phyloP scores from a whole-genome alignment of 2,797 vertebrate genomes.

The Alauda arvensis region DNA sequence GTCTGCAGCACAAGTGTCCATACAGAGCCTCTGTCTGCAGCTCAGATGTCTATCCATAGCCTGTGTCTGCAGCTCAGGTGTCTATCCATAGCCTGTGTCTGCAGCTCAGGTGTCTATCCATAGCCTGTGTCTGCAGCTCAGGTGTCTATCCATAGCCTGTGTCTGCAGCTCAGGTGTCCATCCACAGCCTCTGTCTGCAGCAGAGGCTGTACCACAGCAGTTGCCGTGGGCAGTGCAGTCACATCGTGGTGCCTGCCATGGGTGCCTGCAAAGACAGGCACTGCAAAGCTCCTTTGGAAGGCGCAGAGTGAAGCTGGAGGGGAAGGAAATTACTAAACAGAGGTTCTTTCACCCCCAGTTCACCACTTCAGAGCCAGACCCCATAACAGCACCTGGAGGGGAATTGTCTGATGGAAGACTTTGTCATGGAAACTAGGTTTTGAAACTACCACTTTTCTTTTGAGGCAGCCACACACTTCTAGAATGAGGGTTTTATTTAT shows the following conservation, averaged over 20 bases:
- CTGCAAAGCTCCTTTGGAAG: not conserved
- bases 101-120: not conserved
- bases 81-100: too few species aligned
- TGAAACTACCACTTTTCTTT: not conserved
- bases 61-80: too few species aligned
- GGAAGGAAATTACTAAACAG: rapidly evolving
- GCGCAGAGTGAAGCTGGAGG: not conserved
- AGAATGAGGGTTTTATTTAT: not conserved
- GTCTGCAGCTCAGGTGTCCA: too few species aligned
- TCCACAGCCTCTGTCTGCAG: not conserved
- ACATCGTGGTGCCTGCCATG: rapidly evolving
- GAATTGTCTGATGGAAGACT: not conserved
- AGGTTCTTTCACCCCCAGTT: not conserved
- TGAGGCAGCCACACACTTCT: not conserved
- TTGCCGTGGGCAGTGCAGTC: not conserved
- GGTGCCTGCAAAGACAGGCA: rapidly evolving
- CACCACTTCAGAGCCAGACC: not conserved
- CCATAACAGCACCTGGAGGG: not conserved
- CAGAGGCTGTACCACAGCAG: not conserved
- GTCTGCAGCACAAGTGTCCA: too few species aligned
- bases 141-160: too few species aligned
- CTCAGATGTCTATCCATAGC: too few species aligned
- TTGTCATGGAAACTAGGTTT: not conserved
- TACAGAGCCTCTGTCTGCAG: too few species aligned
- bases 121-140: too few species aligned